Evolutionary conservation across 2,797 vertebrate species (phyloP).

Genomic region (Phoeniculus purpureus): DNA sequence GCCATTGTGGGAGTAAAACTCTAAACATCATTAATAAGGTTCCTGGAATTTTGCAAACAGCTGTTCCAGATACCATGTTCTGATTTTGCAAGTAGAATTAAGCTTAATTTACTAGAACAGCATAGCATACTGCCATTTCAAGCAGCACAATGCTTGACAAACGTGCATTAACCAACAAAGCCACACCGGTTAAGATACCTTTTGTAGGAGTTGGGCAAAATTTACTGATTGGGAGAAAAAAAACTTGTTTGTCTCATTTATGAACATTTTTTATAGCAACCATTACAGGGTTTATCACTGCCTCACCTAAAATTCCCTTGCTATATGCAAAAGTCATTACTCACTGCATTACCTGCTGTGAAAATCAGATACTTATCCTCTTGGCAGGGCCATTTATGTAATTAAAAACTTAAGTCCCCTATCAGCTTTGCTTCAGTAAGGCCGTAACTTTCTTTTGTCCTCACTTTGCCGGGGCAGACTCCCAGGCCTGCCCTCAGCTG

Average conservation of each 20-base stretch:
- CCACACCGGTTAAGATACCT: neutral
- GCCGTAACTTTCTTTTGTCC: neutral
- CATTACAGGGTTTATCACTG: neutral
- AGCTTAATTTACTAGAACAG: neutral
- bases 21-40: neutral
- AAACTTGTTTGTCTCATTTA: neutral
- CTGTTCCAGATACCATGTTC: fast-evolving
- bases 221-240: neutral
- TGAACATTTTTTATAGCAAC: neutral
- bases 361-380: neutral
- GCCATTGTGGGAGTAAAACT: neutral
- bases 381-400: neutral
- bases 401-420: neutral
- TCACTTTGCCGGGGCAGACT: too few species aligned
- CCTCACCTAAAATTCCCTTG: neutral
- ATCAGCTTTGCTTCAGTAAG: neutral
- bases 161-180: neutral
- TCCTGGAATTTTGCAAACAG: neutral
- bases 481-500: too few species aligned
- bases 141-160: neutral
- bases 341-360: neutral
- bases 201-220: neutral
- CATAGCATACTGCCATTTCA: neutral
- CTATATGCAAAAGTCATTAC: neutral
- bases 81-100: neutral